Conservation (phyloP, 2,888 invertebrate species). For the Keiferia lycopersicella region DNA sequence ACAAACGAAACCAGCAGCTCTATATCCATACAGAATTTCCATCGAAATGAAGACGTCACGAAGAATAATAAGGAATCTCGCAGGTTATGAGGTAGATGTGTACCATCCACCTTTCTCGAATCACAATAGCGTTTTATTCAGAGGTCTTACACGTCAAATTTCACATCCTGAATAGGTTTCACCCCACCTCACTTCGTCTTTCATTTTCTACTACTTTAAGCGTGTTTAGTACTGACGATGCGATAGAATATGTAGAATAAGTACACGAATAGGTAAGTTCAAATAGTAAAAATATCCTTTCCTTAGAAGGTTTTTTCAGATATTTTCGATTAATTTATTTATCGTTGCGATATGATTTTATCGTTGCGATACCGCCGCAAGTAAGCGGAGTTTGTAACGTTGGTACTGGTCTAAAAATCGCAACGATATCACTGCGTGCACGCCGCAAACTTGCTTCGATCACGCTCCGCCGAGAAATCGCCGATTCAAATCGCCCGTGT, state of each 20-base stretch:
- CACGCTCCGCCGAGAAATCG: no score
- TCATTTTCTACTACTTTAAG: constrained; percentile 1
- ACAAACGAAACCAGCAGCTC: constrained; percentile 38
- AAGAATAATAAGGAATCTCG: constrained; percentile 63
- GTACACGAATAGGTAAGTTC: not conserved
- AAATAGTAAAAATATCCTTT: no score
- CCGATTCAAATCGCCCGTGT: no score
- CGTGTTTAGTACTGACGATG: not conserved
- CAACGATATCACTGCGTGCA: no score
- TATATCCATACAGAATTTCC: constrained; percentile 34
- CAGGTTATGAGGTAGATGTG: constrained; percentile 67
- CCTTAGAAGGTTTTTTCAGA: no score
- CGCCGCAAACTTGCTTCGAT: no score
- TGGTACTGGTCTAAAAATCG: no score
- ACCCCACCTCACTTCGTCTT: constrained; percentile 37
- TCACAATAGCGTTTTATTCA: constrained; percentile 66
- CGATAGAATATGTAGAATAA: not conserved
- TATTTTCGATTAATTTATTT: no score
- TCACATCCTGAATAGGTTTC: constrained; percentile 72
- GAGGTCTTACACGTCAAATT: constrained; percentile 78
- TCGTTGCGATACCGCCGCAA: no score
- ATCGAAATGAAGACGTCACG: constrained; percentile 57
- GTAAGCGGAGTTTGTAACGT: no score
- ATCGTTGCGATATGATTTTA: no score
- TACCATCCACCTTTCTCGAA: constrained; percentile 47